A percentile compares a stretch with the other conserved stretches of the same genome.
Conservation (phyloP, 2,113 vertebrate genomes). For the Lates calcarifer region DNA sequence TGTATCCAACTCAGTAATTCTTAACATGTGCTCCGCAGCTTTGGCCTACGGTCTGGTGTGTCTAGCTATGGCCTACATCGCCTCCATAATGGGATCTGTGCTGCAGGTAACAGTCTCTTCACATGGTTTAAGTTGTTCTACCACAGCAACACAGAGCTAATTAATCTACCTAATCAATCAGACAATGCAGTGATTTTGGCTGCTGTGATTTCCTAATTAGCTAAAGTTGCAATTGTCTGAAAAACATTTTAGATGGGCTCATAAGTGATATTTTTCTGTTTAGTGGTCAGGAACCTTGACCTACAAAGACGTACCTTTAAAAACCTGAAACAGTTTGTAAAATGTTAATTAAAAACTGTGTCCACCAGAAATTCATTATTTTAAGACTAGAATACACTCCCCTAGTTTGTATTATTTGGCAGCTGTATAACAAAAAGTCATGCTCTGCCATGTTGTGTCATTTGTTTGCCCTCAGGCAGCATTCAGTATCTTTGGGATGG, state of each 20-base stretch:
- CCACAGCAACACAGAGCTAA: background rate
- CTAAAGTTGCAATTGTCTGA: background rate
- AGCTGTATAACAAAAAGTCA: background rate
- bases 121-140: background rate
- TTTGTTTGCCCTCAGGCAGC: slow-evolving; percentile 87
- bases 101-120: slow-evolving; percentile 87
- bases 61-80: slow-evolving; percentile 96
- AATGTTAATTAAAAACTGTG: background rate
- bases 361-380: background rate
- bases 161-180: background rate
- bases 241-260: background rate
- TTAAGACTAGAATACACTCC: background rate
- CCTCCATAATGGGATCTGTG: slow-evolving; percentile 93
- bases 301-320: background rate
- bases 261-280: background rate
- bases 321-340: background rate
- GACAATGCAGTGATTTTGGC: background rate
- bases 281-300: background rate
- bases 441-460: background rate
- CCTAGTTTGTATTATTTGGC: background rate
- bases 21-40: slow-evolving; percentile 77
- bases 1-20: background rate
- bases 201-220: background rate
- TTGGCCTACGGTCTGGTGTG: slow-evolving; percentile 92
- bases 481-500: slow-evolving; percentile 98